Evolutionary conservation across 2,113 vertebrate species (phyloP).

Genomic region (Camelus dromedarius): DNA sequence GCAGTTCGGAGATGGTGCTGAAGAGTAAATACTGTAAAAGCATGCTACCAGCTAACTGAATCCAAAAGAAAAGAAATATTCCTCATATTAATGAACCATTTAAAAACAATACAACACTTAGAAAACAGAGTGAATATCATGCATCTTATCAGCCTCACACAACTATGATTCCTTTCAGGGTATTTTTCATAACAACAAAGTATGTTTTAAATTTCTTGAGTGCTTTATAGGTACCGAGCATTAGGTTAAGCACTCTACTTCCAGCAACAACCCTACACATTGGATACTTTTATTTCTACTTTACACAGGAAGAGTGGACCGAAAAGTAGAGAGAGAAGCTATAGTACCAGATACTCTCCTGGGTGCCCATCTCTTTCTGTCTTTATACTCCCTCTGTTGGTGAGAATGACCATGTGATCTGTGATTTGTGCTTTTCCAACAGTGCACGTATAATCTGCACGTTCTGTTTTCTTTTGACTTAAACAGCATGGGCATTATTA

Average conservation of each 20-base stretch:
- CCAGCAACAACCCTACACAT: neutral
- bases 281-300: neutral
- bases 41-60: conserved; percentile 58
- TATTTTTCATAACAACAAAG: neutral
- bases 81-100: neutral
- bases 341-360: accelerated
- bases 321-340: neutral
- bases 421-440: neutral
- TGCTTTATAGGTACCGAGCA: neutral
- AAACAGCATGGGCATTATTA: neutral
- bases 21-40: conserved; percentile 31
- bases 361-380: neutral
- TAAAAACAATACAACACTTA: neutral
- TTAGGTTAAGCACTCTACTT: neutral
- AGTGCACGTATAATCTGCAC: neutral
- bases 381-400: neutral
- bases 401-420: neutral
- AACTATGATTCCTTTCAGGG: neutral
- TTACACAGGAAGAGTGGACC: neutral
- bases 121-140: neutral
- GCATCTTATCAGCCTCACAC: neutral
- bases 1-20: neutral
- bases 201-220: neutral
- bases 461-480: neutral
- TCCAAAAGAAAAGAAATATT: neutral